Conservation (phyloP, 1,140 invertebrate species). For the Cotesia glomerata region DNA sequence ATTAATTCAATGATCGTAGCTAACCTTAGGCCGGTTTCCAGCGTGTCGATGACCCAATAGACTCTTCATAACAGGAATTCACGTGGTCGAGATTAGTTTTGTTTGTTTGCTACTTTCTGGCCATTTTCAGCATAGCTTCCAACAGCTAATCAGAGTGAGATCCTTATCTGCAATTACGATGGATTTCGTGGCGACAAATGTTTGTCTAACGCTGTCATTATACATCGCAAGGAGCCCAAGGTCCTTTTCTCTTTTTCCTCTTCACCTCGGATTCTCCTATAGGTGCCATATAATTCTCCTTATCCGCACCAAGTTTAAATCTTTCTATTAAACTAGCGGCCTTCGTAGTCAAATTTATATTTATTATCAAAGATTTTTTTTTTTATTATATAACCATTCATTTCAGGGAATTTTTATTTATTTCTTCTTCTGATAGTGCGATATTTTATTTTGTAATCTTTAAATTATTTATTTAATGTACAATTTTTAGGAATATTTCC, state of each 20-base stretch:
- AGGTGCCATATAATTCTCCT: neutral
- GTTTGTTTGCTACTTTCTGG: neutral
- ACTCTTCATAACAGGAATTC: neutral
- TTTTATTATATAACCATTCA: too few species aligned
- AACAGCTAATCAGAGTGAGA: neutral
- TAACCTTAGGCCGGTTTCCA: too few species aligned
- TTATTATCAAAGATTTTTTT: neutral
- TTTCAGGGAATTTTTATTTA: neutral
- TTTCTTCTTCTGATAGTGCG: too few species aligned
- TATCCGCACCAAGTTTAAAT: neutral
- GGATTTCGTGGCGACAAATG: conserved; percentile 28
- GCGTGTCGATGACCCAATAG: too few species aligned
- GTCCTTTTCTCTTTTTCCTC: conserved; percentile 20
- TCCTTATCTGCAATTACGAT: neutral
- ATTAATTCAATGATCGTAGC: too few species aligned
- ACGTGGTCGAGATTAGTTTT: neutral
- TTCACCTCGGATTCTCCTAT: neutral
- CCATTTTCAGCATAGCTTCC: neutral
- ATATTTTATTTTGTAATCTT: too few species aligned
- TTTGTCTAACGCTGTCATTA: conserved; percentile 29
- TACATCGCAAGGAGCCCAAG: conserved; percentile 25
- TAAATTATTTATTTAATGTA: too few species aligned
- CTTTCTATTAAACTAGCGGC: too few species aligned
- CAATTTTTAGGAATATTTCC: too few species aligned
- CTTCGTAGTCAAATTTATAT: neutral